Evolutionary conservation across 1,140 invertebrate species (phyloP), one percentile per base, ranked within the genome.

Genomic region (Aphaenogaster floridana): DNA sequence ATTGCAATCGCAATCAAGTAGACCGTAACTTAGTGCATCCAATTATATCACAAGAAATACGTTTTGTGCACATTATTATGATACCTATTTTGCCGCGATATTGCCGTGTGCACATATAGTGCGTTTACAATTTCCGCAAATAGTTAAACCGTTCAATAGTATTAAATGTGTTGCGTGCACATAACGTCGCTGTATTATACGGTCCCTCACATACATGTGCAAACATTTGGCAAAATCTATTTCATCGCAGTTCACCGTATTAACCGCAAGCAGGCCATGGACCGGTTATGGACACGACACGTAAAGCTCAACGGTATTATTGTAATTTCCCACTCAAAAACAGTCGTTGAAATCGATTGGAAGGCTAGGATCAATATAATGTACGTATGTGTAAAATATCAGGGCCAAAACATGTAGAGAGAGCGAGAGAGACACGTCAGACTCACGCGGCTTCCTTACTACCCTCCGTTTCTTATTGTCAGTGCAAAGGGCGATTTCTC

Each of bases 401-500:
- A n/a, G 3, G 36, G 17, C 3, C 39, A 72, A 89, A 77, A 68
- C 61, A 57, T 8, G 50, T n/a, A 52, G 42, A 68, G 28, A 28
- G 28, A 28, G 28, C 0, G 11, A 64, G 28, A 85, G 11, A 64
- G 28, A 85, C 54, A 3, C 11, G 28, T 39, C 13, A n/a, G 74
- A 21, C 66, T 63, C 45, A 52, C 17, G 28, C 54, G 28, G n/a
- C 45, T 77, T 45, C 54, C 36, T 84, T 64, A 34, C 61, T 63
- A 42, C 57, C 42, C 64, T 74, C 45, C 48, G 87, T 89, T 89
- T 88, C 91, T 93, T 93, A 93, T 93, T 93, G 92, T 93, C 91
- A 84, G 88, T 89, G 86, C 89, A 93, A 93, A 93, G 88, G 87
- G 90, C 90, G 92, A 93, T 93, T 93, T 93, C 89, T 93, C 92